Evolutionary conservation across 2,888 invertebrate species (phyloP), one percentile per base, ranked within the genome.

Genomic region (Lutraria lutraria): DNA sequence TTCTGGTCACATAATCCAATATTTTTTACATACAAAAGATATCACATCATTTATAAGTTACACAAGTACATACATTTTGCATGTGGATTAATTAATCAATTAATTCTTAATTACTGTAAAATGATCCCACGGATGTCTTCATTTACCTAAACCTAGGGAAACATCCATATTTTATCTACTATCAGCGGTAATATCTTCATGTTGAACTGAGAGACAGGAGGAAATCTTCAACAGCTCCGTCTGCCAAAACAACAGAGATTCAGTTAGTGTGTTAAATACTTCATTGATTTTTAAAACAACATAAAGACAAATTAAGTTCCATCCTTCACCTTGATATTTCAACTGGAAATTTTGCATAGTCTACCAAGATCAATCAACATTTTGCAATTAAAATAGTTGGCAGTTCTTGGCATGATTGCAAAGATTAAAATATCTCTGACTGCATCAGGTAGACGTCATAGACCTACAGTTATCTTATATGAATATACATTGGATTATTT

Each of bases 331-430:
- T 76, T 76, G 76, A 31, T 31, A 76, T 76, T 76, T 31, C 31
- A 31, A 31, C 76, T 76, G 34, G 34, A 19, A 31, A 76, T 34
- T 76, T 76, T 76, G 31, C 76, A 34, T 19, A 76, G 76, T 76
- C 76, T 13, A 76, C 15, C 16, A 21, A 76, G 76, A 76, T 76
- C 76, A 76, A 76, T 76, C 76, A 76, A 15, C 34, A 34, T 31
- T 34, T 13, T 16, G 76, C 31, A 76, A 76, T 76, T 76, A 76
- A 76, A 76, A 76, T 76, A 31, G 76, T 76, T 76, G 34, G 76
- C 76, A 76, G 76, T 76, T 76, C 76, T 76, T 76, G 76, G 76
- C 76, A 76, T 76, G 19, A 76, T 25, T 76, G 19, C 76, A 76
- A 76, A 34, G 76, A 34, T 76, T 76, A 34, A 76, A 76, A 76